These are phyloP conservation scores for Dicyrtoma fusca DNA, from an alignment of 2,888 invertebrate genomes.

Conservation along the genomic window DNA sequence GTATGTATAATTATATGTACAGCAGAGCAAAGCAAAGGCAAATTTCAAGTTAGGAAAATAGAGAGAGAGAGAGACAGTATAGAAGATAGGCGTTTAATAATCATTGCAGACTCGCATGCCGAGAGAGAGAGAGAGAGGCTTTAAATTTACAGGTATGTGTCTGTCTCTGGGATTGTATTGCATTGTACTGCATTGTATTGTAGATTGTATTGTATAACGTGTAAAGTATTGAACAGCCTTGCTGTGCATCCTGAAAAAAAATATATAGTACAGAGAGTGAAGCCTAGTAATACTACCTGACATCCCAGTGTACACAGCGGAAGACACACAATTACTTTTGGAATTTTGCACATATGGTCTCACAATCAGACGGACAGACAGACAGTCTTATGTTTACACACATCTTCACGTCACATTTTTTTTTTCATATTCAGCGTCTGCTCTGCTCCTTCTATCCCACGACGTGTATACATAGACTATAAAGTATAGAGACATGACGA, in stretches of 20 bases:
- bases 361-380: constrained; percentile 20
- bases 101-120: no score
- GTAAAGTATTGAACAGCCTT: no score
- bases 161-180: no score
- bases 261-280: no score
- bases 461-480: neutral
- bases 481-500: no score
- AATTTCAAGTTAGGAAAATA: neutral
- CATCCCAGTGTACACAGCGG: neutral
- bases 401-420: constrained; percentile 18
- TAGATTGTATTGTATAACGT: no score
- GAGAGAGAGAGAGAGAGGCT: no score
- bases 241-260: no score
- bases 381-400: constrained; percentile 9
- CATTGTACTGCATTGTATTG: no score
- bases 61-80: neutral
- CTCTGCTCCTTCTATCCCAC: neutral
- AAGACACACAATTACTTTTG: constrained; percentile 23
- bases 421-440: no score
- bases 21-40: neutral
- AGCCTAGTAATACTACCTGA: neutral
- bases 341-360: constrained; percentile 28
- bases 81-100: neutral
- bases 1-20: no score
- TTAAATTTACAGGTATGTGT: no score